Conservation (phyloP, 2,113 vertebrate species). For the Gopherus flavomarginatus region DNA sequence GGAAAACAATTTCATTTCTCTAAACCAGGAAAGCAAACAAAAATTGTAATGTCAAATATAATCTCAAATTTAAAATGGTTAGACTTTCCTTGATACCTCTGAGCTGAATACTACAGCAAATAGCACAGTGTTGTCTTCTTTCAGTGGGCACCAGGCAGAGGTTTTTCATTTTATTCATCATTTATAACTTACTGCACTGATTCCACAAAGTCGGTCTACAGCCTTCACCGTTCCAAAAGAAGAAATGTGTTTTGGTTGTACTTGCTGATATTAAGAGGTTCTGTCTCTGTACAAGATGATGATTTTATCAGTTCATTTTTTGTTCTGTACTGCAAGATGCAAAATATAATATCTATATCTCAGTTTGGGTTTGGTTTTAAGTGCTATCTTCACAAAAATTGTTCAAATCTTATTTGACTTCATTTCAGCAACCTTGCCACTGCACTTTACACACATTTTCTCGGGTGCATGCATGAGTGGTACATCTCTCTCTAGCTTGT, state of each 20-base stretch:
- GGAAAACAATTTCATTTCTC: not conserved
- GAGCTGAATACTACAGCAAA: not conserved
- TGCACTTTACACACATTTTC: not conserved
- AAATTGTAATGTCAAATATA: not conserved
- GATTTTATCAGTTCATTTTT: not conserved
- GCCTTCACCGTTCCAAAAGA: not conserved
- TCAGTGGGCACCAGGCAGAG: fast-evolving
- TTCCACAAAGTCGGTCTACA: not conserved
- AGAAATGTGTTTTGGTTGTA: not conserved
- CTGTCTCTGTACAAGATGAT: fast-evolving
- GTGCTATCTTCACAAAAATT: not conserved
- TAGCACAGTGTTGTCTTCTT: not conserved
- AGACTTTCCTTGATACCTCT: not conserved
- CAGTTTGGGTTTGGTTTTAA: not conserved
- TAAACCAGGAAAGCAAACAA: not conserved
- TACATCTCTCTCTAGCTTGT: not conserved
- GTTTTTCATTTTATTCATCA: not conserved
- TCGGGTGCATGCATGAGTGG: fast-evolving
- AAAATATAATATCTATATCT: conserved; percentile 2
- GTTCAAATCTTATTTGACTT: not conserved
- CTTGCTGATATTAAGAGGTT: not conserved
- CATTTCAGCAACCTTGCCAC: not conserved
- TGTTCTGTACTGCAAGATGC: not conserved
- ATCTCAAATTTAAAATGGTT: not conserved
- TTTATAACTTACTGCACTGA: not conserved